Percentiles rank a stretch among this genome's conserved stretches.
phyloP scores from a whole-genome alignment of 2,113 vertebrate species.

The Thymallus thymallus region DNA sequence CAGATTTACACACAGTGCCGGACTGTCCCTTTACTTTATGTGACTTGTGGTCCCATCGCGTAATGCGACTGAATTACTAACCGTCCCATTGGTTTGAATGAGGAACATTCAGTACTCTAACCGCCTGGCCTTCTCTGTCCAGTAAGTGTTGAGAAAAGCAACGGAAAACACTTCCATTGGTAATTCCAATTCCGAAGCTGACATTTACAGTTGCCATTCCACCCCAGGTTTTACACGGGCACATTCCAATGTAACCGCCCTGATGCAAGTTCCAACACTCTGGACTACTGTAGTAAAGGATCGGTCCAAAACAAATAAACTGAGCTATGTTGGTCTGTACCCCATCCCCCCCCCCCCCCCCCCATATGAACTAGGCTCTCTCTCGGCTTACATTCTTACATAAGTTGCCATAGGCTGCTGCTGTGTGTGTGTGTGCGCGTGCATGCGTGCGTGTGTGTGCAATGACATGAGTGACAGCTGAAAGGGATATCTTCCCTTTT shows the following conservation, averaged over 20 bases:
- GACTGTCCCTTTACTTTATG: constrained; percentile 18
- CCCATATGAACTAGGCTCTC: background rate
- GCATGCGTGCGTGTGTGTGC: background rate
- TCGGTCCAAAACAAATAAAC: constrained; percentile 22
- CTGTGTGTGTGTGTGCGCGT: constrained; percentile 5
- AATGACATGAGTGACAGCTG: constrained; percentile 20
- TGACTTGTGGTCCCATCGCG: background rate
- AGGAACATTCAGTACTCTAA: constrained; percentile 17
- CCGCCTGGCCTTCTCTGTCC: background rate
- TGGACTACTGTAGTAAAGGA: constrained; percentile 9
- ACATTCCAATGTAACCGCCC: constrained; percentile 44
- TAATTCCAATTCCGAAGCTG: constrained; percentile 22
- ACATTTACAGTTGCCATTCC: constrained; percentile 42
- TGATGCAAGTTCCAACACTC: constrained; percentile 52
- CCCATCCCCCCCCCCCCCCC: too few relatives aligned
- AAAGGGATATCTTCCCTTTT: constrained; percentile 20
- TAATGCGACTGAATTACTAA: background rate
- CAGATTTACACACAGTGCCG: constrained; percentile 26
- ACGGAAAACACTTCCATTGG: constrained; percentile 14
- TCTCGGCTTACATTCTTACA: constrained; percentile 12
- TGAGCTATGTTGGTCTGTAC: background rate
- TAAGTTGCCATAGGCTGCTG: background rate
- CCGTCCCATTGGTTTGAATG: constrained; percentile 21
- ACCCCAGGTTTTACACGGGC: constrained; percentile 17
- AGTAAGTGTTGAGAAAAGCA: background rate